Conservation (phyloP, 2,797 vertebrate genomes). For the Sternotherus odoratus region DNA sequence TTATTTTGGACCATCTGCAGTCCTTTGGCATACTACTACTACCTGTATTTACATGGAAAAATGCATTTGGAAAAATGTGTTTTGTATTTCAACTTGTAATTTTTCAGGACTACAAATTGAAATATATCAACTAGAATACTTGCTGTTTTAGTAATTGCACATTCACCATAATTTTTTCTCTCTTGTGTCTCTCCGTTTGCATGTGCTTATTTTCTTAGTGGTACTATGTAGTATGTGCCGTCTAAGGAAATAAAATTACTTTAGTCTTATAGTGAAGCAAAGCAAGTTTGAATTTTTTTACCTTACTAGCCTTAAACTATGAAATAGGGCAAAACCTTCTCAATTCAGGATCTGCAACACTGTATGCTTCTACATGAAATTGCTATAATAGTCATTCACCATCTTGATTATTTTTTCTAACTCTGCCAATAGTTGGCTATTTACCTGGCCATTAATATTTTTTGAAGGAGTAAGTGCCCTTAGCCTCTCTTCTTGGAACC, state of each 20-base stretch:
- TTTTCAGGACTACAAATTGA: neutral
- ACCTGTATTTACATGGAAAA: neutral
- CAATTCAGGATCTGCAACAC: neutral
- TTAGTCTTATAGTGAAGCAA: neutral
- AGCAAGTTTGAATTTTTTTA: neutral
- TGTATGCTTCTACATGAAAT: constrained; percentile 7
- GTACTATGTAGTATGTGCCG: neutral
- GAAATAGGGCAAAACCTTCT: neutral
- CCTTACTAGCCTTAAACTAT: neutral
- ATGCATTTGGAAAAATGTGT: neutral
- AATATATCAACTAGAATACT: neutral
- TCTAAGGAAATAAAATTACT: neutral
- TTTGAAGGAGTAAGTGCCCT: neutral
- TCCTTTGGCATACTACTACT: neutral
- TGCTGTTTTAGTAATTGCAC: neutral
- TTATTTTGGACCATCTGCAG: neutral
- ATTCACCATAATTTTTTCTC: neutral
- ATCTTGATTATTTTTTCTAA: neutral
- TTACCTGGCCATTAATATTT: neutral
- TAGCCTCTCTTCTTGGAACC: neutral
- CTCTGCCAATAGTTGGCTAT: neutral
- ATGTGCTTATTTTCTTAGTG: neutral
- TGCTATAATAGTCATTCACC: neutral
- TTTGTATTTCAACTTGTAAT: neutral
- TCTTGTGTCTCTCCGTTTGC: neutral